phyloP scores from a whole-genome alignment of 2,888 invertebrate species.

The Cybosia mesomella region DNA sequence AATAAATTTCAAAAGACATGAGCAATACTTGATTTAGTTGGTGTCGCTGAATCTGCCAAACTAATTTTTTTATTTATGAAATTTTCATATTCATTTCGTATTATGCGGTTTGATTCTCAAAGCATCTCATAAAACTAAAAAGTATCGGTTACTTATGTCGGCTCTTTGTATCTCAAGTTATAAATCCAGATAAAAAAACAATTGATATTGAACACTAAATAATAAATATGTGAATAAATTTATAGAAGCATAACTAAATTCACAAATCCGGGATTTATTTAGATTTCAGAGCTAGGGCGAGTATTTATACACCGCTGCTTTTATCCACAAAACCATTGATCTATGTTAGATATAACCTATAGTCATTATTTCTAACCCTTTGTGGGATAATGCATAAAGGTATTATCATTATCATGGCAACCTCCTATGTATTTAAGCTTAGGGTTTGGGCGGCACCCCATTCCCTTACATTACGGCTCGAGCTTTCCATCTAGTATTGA shows the following conservation, averaged over 20 bases:
- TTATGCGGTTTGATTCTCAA: too few species aligned
- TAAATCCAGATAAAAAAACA: constrained; percentile 8
- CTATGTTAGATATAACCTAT: constrained; percentile 53
- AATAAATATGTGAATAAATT: constrained; percentile 1
- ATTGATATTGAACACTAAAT: constrained; percentile 5
- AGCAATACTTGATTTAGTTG: too few species aligned
- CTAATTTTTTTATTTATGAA: too few species aligned
- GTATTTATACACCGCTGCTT: constrained; percentile 26
- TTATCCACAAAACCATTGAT: constrained; percentile 39
- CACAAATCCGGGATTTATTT: constrained; percentile 19
- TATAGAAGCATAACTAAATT: constrained; percentile 12
- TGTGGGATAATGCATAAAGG: constrained; percentile 46
- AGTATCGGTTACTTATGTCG: too few species aligned
- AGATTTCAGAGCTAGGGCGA: constrained; percentile 22
- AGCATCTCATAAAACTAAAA: too few species aligned
- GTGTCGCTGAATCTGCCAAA: too few species aligned
- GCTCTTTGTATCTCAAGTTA: neutral
- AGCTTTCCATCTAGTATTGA: constrained; percentile 40
- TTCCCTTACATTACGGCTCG: constrained; percentile 36
- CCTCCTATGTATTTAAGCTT: constrained; percentile 36
- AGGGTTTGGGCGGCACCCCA: constrained; percentile 29
- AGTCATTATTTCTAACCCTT: constrained; percentile 46
- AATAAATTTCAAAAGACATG: too few species aligned
- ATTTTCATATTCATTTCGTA: too few species aligned
- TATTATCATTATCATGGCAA: constrained; percentile 49